A percentile compares a stretch with the other conserved stretches of the same genome.
Conservation (phyloP, 2,113 vertebrate species). For the Chrysochloris asiatica region DNA sequence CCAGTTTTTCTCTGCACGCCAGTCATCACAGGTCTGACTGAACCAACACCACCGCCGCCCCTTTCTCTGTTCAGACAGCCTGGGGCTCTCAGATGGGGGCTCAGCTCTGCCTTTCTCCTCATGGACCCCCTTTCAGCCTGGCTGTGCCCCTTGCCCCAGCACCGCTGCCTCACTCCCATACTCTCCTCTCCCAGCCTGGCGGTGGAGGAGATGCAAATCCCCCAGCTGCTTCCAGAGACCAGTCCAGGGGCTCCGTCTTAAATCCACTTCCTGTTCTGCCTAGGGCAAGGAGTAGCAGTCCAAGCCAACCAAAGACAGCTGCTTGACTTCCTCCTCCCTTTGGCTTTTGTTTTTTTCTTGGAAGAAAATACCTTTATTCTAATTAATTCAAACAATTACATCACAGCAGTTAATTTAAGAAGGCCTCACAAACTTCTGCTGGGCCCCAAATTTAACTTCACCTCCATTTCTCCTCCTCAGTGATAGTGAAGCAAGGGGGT, state of each 20-base stretch:
- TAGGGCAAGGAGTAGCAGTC: not conserved
- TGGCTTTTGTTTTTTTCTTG: no score
- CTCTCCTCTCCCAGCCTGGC: not conserved
- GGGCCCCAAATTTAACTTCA: no score
- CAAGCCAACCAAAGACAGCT: not conserved
- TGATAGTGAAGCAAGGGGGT: no score
- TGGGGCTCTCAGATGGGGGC: no score
- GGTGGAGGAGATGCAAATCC: not conserved
- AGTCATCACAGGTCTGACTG: not conserved
- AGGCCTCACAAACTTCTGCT: no score
- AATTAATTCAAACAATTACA: no score
- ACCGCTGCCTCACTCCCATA: not conserved
- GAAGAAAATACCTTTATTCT: no score
- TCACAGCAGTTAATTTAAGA: no score
- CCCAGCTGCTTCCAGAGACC: not conserved
- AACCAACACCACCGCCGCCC: not conserved
- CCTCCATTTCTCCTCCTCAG: no score
- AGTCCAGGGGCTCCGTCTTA: not conserved
- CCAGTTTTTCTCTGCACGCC: no score
- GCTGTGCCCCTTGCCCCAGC: not conserved
- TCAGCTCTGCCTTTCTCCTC: not conserved
- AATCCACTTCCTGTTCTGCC: not conserved
- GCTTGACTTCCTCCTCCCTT: not conserved
- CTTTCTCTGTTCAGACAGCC: not conserved
- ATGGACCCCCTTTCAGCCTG: not conserved